Percentiles rank a stretch among this genome's conserved stretches.
Evolutionary conservation across 2,888 invertebrate species (phyloP).

Genomic region (Leptopilina myrica): DNA sequence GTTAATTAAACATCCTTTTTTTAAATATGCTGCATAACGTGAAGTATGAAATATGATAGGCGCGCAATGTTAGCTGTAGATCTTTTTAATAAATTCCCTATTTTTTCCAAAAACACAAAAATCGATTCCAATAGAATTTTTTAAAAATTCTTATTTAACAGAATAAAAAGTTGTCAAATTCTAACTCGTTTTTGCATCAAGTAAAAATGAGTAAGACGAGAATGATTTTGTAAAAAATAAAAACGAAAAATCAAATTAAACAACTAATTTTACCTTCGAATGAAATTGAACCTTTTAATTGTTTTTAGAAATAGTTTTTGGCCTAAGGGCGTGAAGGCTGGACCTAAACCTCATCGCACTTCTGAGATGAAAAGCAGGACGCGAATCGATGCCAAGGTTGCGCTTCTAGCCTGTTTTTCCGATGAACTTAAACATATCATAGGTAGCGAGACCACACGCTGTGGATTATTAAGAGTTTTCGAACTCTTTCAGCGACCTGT

Average conservation of each 20-base stretch:
- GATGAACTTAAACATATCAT: conserved; percentile 94
- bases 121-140: neutral
- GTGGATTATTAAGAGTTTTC: conserved; percentile 90
- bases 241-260: no score
- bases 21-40: no score
- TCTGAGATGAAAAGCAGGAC: conserved; percentile 84
- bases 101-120: no score
- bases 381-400: conserved; percentile 90
- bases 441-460: conserved; percentile 90
- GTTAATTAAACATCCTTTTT: no score
- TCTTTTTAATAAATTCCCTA: no score
- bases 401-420: conserved; percentile 89
- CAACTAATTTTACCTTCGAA: no score
- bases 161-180: no score
- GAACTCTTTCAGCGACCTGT: conserved; percentile 92
- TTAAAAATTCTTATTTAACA: neutral
- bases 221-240: no score
- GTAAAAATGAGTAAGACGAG: no score
- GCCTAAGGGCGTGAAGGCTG: conserved; percentile 80
- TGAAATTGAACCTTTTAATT: conserved; percentile 14
- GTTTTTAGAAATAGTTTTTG: conserved; percentile 79
- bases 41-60: no score
- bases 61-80: no score
- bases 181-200: no score
- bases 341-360: conserved; percentile 78